These are phyloP conservation scores for Sycophaga agraensis DNA, from an alignment of 1,140 invertebrate genomes.

Conservation along the genomic window DNA sequence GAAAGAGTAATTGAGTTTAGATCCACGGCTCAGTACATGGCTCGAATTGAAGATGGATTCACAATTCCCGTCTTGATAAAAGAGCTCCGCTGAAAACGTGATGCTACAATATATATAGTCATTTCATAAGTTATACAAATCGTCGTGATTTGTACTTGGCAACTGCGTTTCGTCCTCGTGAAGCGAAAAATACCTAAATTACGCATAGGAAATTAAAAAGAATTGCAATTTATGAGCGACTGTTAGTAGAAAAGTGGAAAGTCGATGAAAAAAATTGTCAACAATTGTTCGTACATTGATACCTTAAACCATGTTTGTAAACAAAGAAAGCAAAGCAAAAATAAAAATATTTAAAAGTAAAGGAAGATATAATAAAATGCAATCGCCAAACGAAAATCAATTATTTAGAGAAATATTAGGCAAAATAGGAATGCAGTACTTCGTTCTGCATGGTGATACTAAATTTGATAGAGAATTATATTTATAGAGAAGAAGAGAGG, in stretches of 20 bases:
- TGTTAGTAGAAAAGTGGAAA: slow-evolving; percentile 17
- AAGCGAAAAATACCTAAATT: slow-evolving; percentile 17
- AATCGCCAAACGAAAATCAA: slow-evolving; percentile 3
- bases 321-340: neutral
- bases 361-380: neutral
- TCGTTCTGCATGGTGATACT: slow-evolving; percentile 4
- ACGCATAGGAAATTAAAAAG: slow-evolving; percentile 9
- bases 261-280: slow-evolving; percentile 2
- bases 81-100: no score
- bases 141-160: slow-evolving; percentile 25
- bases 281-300: no score
- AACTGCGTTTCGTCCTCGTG: slow-evolving; percentile 20
- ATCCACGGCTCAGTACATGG: no score
- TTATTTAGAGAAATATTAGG: neutral
- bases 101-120: slow-evolving; percentile 24
- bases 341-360: neutral
- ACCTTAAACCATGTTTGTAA: neutral
- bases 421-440: slow-evolving; percentile 2
- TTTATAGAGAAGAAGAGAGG: slow-evolving; percentile 15
- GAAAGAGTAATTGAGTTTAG: no score
- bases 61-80: no score
- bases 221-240: slow-evolving; percentile 5
- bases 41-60: no score
- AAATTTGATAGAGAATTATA: slow-evolving; percentile 30
- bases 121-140: slow-evolving; percentile 22